Evolutionary conservation across 1,140 invertebrate genomes (phyloP), one percentile per base, ranked within the genome.

Genomic region (Heliconius nattereri): DNA sequence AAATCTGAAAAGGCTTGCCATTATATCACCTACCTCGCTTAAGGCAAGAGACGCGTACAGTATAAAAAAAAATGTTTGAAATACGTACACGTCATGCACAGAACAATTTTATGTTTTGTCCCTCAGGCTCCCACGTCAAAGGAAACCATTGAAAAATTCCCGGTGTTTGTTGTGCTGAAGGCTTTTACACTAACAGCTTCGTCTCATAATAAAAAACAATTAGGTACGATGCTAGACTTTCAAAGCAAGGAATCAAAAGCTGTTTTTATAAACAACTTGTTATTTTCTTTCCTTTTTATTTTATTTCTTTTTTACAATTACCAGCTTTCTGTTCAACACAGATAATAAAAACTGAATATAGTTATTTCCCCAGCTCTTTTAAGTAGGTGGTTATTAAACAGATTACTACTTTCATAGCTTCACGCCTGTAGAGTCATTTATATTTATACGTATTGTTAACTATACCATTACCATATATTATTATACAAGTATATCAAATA

Each of bases 131-230:
- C 60, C 23, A 66, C 23, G 60, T 66, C 60, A 66, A 66, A 66
- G 26, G 23, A 66, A 66, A 13, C 60, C 60, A 66, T 66, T 66
- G 60, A 66, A 66, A 32, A 66, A 66, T 29, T 66, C 60, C 60
- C 60, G 5, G 57, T 66, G 60, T 66, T 66, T 60, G 57, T 23
- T 60, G 9, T 60, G 57, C 57, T 66, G 23, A 66, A 23, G 60
- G 60, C 60, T 66, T 29, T 29, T 66, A 26, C 60, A 66, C 23
- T 66, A 66, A 66, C 23, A 16, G 23, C 57, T 66, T 26, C 23
- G 9, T 66, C 23, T 66, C 57, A 26, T 20, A 60, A 26, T 20
- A 60, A 60, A 57, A 60, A 26, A 60, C 57, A 26, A 66, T 66
- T 26, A 57, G 49, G 49, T n/a, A n/a, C 23, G 57, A 66, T 66